Conservation (phyloP, 2,888 invertebrate species). For the Patella depressa region DNA sequence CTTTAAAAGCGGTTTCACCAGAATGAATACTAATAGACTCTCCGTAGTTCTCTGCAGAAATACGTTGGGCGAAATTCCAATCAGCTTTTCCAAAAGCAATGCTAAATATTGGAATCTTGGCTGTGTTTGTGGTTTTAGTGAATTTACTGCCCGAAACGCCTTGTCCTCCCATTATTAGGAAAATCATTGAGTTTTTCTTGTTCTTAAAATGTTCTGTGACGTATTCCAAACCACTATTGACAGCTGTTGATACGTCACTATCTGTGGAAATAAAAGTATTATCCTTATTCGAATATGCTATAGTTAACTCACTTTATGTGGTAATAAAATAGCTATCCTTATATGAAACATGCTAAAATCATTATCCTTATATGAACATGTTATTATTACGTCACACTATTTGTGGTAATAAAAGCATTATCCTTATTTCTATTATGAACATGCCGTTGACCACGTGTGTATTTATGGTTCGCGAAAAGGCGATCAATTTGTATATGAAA, state of each 20-base stretch:
- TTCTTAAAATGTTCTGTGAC: not conserved
- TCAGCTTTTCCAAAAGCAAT: slow-evolving; percentile 27
- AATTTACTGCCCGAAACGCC: slow-evolving; percentile 11
- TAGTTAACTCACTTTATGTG: no score
- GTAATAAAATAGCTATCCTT: no score
- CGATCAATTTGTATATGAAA: no score
- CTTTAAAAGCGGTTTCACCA: not conserved
- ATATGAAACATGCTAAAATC: no score
- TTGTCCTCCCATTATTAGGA: not conserved
- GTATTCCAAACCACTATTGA: not conserved
- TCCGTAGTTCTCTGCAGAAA: not conserved
- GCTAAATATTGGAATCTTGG: slow-evolving; percentile 19
- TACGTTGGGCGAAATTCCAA: not conserved
- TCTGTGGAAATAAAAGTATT: not conserved
- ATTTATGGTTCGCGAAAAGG: no score
- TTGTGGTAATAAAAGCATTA: no score
- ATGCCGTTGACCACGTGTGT: no score
- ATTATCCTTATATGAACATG: no score
- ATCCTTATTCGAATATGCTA: no score
- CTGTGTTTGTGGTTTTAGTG: slow-evolving; percentile 33
- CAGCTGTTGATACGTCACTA: not conserved
- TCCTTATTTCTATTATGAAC: no score
- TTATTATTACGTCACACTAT: no score
- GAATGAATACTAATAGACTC: not conserved
- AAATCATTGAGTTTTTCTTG: not conserved